Conservation (phyloP, 2,888 invertebrate species). For the Metacarcinus magister region DNA sequence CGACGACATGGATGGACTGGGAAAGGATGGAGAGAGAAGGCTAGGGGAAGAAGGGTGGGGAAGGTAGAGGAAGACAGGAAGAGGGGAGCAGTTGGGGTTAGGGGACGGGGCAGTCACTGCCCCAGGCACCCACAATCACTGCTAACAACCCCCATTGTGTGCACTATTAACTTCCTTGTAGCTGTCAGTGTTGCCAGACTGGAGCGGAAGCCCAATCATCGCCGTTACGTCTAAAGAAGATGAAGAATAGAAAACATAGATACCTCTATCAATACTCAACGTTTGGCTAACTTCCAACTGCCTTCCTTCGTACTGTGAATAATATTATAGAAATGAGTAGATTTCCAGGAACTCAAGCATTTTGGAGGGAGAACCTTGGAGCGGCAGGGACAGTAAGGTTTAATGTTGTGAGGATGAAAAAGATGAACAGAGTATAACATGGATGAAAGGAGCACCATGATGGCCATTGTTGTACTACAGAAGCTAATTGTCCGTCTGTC, state of each 20-base stretch:
- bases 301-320: neutral
- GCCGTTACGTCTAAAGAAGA: neutral
- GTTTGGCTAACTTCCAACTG: neutral
- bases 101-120: neutral
- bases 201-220: neutral
- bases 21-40: neutral
- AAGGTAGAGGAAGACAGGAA: neutral
- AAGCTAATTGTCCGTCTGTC: neutral
- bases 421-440: neutral
- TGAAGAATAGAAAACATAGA: neutral
- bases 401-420: neutral
- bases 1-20: neutral
- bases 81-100: neutral
- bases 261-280: neutral
- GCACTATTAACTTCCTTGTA: conserved; percentile 61
- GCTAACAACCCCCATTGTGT: conserved; percentile 67
- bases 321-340: neutral
- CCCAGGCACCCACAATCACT: conserved; percentile 49
- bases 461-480: conserved; percentile 7
- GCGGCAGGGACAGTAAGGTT: neutral
- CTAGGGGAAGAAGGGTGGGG: neutral
- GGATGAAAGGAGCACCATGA: neutral
- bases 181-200: conserved; percentile 56
- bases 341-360: neutral
- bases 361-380: neutral